Base-by-base conservation (phyloP, 2,113 vertebrate species). In the Pagrus major region DNA sequence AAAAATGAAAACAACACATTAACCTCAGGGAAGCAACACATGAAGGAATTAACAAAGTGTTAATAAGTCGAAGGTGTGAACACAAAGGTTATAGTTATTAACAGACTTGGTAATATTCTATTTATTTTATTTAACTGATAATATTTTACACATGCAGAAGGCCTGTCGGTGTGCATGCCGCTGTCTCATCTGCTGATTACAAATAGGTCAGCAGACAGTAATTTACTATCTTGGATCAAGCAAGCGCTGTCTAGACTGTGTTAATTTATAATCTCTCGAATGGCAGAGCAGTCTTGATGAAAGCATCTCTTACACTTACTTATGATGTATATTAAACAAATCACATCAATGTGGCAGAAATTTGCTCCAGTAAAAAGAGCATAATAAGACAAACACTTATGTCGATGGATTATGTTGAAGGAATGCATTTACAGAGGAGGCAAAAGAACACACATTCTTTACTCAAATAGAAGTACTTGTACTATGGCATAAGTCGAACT, bases 141-240 rank as follows among this genome's bases (percentile, higher is more conserved):
- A 23, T 44, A 27, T 58, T 67, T 78, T 21, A 59, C 54, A 23
- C 49, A 71, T 63, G 55, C 64, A 58, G 33, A 65, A 39, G 2
- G 1, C 18, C 63, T 6, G 71, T 31, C 20, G 71, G 69, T 58
- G 46, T 73, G 16, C 21, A 55, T 70, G 27, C 42, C 56, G 41
- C 41, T 52, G n/a, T 25, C 42, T 70, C 60, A 37, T 67, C 66
- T 41, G 16, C 65, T 76, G 27, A 49, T 60, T 78, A 49, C 76
- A 86, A 83, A 72, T 83, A 75, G 72, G 69, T 85, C 81, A 86
- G 23, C 1, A 81, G 72, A 80, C 60, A 67, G 58, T 73, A 52
- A 76, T 83, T 83, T 86, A 76, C 71, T 65, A 74, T 69, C 54
- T 64, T 74, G 42, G 37, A 86, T 84, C 64, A 76, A 59, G 64